Conservation (phyloP, 2,113 vertebrate species). For the Pao palembangensis region DNA sequence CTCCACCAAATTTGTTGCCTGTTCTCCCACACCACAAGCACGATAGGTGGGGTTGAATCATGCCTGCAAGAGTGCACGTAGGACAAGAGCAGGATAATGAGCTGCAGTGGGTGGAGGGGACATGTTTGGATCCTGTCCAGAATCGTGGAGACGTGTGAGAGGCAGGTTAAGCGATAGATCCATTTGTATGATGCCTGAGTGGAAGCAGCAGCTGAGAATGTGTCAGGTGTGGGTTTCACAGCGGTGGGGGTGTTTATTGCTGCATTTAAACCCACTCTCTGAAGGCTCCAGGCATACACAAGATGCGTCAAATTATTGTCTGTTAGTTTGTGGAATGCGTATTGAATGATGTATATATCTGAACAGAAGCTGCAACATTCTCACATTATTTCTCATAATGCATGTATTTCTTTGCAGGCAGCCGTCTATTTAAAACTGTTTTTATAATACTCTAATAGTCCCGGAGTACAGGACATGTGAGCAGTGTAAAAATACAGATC, state of each 20-base stretch:
- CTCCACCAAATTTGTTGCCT: background rate
- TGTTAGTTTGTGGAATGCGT: slow-evolving; percentile 19
- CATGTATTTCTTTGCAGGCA: no score
- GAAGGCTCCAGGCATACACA: slow-evolving; percentile 22
- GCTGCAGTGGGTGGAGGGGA: slow-evolving; percentile 1
- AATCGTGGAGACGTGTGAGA: slow-evolving; percentile 20
- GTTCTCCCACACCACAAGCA: background rate
- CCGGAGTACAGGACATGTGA: no score
- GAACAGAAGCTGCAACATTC: background rate
- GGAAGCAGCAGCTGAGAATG: slow-evolving; percentile 75
- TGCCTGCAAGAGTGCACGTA: background rate
- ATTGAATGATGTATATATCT: background rate
- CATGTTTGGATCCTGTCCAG: slow-evolving; percentile 23
- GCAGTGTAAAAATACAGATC: background rate
- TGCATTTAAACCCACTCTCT: slow-evolving; percentile 57
- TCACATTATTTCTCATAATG: no score
- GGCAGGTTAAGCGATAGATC: slow-evolving; percentile 50
- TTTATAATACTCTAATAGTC: no score
- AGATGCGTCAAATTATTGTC: slow-evolving; percentile 41
- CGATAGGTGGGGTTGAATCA: background rate
- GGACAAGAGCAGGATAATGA: slow-evolving; percentile 11
- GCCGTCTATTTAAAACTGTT: no score
- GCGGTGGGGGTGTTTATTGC: slow-evolving; percentile 67
- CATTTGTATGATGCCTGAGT: slow-evolving; percentile 63
- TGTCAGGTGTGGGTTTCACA: slow-evolving; percentile 54